Percentiles rank a stretch among this genome's conserved stretches.
These are phyloP conservation scores for Trachops cirrhosus DNA, from an alignment of 2,797 vertebrate genomes.

Conservation along the genomic window DNA sequence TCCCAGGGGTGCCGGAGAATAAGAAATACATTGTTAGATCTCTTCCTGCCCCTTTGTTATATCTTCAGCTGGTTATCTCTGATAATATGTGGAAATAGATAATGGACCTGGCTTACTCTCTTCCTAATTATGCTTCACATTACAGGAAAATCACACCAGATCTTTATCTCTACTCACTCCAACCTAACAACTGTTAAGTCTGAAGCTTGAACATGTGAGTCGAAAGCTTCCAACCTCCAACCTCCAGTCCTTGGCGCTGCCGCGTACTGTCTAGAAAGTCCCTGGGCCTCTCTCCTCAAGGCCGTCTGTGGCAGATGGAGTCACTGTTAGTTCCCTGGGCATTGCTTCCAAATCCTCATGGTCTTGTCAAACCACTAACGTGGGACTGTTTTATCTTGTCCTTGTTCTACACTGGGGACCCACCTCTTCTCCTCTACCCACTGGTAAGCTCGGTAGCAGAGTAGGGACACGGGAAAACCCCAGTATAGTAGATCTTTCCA, in stretches of 20 bases:
- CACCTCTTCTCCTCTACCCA: neutral
- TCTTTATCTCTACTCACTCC: neutral
- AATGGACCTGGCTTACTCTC: neutral
- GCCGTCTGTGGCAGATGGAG: neutral
- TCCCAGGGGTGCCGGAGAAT: neutral
- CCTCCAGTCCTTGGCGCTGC: neutral
- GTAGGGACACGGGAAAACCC: constrained; percentile 35
- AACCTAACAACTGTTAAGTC: neutral
- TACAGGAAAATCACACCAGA: neutral
- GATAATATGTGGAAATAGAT: neutral
- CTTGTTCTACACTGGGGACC: neutral
- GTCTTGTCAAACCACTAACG: neutral
- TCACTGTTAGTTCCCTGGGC: neutral
- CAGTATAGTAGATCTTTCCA: constrained; percentile 37
- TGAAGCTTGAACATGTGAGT: neutral
- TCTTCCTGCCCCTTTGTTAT: neutral
- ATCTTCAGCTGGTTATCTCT: neutral
- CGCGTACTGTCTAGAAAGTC: neutral
- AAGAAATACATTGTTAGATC: neutral
- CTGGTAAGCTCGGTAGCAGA: neutral
- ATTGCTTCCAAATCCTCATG: neutral
- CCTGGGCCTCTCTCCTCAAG: neutral
- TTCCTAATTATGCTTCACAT: neutral
- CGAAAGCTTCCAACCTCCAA: neutral
- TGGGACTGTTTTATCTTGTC: neutral